phyloP scores from a whole-genome alignment of 2,888 invertebrate species.

The Dryobotodes eremita region DNA sequence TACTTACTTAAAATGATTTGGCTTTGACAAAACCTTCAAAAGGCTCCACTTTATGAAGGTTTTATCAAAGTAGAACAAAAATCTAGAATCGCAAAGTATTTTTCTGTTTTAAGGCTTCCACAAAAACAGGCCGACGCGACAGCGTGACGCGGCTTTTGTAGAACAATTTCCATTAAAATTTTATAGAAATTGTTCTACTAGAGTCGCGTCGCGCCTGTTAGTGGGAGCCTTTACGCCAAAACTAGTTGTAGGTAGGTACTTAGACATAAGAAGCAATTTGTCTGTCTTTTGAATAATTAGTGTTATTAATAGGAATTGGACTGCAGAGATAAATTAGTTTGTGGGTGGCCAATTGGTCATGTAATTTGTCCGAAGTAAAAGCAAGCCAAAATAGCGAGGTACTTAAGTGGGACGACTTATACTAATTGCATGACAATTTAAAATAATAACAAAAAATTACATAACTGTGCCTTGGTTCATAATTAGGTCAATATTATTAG shows the following conservation, averaged over 20 bases:
- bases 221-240: background rate
- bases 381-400: background rate
- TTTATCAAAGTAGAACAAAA: too few species aligned
- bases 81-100: too few species aligned
- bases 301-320: conserved; percentile 7
- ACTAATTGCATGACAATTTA: conserved; percentile 7
- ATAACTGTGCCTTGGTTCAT: background rate
- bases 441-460: conserved; percentile 7
- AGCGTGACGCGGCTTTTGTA: too few species aligned
- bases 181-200: too few species aligned
- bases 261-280: conserved; percentile 13
- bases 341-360: conserved; percentile 42
- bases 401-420: background rate
- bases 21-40: too few species aligned
- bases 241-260: background rate
- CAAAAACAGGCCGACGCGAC: too few species aligned
- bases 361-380: conserved; percentile 32
- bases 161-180: too few species aligned
- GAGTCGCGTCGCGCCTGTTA: too few species aligned
- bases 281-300: conserved; percentile 20
- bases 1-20: too few species aligned
- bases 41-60: too few species aligned
- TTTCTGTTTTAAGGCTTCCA: too few species aligned
- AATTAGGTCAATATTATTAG: background rate
- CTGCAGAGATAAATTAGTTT: conserved; percentile 28